These are phyloP conservation scores for Penaeus vannamei DNA, from an alignment of 1,140 invertebrate species.

Conservation along the genomic window DNA sequence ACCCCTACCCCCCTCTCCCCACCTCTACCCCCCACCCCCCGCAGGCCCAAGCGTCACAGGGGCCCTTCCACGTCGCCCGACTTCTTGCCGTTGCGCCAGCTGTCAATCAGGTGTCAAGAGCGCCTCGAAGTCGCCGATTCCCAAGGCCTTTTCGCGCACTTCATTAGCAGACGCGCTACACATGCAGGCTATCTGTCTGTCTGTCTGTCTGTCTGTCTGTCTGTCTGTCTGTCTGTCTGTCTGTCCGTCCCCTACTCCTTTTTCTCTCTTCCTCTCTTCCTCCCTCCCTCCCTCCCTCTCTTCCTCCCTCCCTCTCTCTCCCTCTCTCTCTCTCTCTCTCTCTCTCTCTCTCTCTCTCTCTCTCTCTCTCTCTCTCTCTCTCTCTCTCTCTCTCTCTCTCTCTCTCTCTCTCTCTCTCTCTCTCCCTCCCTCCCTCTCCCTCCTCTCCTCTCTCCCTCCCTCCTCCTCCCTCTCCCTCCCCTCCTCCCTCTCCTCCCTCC, in stretches of 20 bases:
- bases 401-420: constrained; percentile 8
- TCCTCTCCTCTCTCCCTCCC: not conserved
- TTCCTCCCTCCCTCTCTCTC: not conserved
- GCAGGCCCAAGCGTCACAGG: no score
- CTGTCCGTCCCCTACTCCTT: not conserved
- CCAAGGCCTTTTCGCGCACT: no score
- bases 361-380: not conserved
- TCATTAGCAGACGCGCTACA: no score
- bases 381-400: constrained; percentile 18
- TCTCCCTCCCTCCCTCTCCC: not conserved
- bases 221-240: not conserved
- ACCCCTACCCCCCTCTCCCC: no score
- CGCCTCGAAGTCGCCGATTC: no score
- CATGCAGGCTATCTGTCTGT: no score
- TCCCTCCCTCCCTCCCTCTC: not conserved
- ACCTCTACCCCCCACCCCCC: no score
- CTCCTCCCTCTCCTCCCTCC: constrained; percentile 6
- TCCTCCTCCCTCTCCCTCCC: not conserved
- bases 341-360: not conserved
- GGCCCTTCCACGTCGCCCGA: no score
- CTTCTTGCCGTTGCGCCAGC: no score
- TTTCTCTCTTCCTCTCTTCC: not conserved
- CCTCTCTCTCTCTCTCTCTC: not conserved
- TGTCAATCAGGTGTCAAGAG: no score
- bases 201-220: not conserved